Conservation (phyloP, 2,113 vertebrate species). For the Nematolebias whitei region DNA sequence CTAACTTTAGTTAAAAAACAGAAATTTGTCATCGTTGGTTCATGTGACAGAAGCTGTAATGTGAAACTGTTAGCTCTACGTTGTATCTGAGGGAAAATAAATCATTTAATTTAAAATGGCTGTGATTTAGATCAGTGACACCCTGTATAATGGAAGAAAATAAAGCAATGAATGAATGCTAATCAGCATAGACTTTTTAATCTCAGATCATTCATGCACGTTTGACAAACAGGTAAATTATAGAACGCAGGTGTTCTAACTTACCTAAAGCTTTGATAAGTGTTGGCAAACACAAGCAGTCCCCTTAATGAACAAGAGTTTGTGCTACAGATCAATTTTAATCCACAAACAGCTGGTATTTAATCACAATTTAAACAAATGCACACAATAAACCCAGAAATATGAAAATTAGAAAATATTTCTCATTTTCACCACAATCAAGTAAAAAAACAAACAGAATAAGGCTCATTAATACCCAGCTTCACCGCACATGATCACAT, state of each 20-base stretch:
- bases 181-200: conserved; percentile 36
- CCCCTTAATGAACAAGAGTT: conserved; percentile 15
- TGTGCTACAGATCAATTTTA: conserved; percentile 27
- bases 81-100: no score
- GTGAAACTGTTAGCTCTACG: no score
- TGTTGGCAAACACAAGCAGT: conserved; percentile 26
- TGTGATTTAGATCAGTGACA: not conserved
- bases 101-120: not conserved
- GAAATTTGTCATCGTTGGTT: no score
- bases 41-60: no score
- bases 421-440: conserved; percentile 37
- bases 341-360: conserved; percentile 46
- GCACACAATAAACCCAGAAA: conserved; percentile 4
- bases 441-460: conserved; percentile 33
- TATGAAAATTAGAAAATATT: conserved; percentile 22
- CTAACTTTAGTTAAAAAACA: no score
- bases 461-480: conserved; percentile 39
- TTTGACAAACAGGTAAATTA: conserved; percentile 33
- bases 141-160: conserved; percentile 18
- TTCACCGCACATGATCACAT: conserved; percentile 16
- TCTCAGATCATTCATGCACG: conserved; percentile 44
- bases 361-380: conserved; percentile 14
- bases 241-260: conserved; percentile 28
- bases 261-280: conserved; percentile 31
- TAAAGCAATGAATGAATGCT: conserved; percentile 10